Evolutionary conservation across 1,140 invertebrate genomes (phyloP).

Genomic region (Camponotus floridanus): DNA sequence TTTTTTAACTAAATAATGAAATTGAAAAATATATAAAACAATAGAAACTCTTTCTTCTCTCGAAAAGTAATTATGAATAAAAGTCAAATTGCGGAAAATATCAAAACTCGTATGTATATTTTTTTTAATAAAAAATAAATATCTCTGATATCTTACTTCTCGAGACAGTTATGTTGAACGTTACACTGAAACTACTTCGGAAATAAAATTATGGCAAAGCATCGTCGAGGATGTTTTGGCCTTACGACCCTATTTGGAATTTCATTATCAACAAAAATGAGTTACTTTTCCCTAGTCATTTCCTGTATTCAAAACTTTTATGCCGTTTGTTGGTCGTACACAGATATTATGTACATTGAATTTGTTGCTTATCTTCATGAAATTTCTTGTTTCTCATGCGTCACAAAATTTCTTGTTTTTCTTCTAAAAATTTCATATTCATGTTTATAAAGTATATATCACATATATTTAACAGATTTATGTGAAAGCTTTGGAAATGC

Average conservation of each 20-base stretch:
- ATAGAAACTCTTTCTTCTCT: neutral
- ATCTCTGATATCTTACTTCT: slow-evolving; percentile 9
- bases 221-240: slow-evolving; percentile 68
- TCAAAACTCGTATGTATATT: neutral
- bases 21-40: neutral
- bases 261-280: slow-evolving; percentile 70
- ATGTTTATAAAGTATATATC: neutral
- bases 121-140: neutral
- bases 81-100: neutral
- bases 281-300: slow-evolving; percentile 80
- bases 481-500: neutral
- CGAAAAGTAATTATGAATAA: neutral
- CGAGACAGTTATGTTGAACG: neutral
- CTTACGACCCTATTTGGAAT: slow-evolving; percentile 75
- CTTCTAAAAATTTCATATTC: neutral
- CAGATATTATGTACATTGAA: neutral
- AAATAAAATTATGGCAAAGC: slow-evolving; percentile 53
- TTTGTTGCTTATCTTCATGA: neutral
- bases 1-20: neutral
- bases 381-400: neutral
- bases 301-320: slow-evolving; percentile 70
- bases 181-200: slow-evolving; percentile 46
- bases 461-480: neutral
- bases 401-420: neutral
- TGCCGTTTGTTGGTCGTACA: neutral